These are phyloP conservation scores for Aphelenchoides besseyi DNA, from an alignment of 1,140 invertebrate species.

Conservation along the genomic window DNA sequence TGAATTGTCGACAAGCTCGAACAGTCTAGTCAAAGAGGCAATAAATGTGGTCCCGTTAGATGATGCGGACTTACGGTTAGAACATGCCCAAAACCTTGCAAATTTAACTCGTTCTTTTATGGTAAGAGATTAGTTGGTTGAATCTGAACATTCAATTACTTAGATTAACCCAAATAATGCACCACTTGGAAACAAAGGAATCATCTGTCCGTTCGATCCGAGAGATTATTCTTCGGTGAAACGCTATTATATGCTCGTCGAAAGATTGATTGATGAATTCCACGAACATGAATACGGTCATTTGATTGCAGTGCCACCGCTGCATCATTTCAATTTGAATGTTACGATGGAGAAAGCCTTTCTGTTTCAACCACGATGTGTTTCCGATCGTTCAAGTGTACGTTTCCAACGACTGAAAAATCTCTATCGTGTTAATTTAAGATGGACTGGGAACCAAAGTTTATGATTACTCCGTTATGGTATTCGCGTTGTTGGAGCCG, in stretches of 20 bases:
- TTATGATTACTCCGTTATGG: background rate
- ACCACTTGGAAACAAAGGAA: background rate
- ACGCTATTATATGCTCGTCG: background rate
- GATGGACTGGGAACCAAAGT: conserved; percentile 6
- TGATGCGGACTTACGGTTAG: background rate
- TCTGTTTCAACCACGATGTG: background rate
- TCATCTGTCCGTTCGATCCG: conserved; percentile 3
- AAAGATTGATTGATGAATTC: conserved; percentile 7
- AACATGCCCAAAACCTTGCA: conserved; percentile 3
- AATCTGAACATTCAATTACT: background rate
- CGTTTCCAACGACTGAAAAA: conserved; percentile 2
- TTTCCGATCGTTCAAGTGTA: conserved; percentile 6
- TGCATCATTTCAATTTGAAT: conserved; percentile 1
- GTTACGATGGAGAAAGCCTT: background rate
- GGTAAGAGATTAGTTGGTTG: background rate
- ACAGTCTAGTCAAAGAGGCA: background rate
- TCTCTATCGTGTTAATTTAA: background rate
- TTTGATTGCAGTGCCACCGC: background rate
- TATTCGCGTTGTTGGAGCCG: conserved; percentile 19
- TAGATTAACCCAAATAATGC: background rate
- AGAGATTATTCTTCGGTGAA: background rate
- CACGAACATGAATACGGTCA: conserved; percentile 2
- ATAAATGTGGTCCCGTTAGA: no score
- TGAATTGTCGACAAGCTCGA: background rate
- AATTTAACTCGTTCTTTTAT: background rate